Percentiles rank a stretch among this genome's conserved stretches.
Conservation (phyloP, 2,797 vertebrate genomes). For the Smutsia temminckii region DNA sequence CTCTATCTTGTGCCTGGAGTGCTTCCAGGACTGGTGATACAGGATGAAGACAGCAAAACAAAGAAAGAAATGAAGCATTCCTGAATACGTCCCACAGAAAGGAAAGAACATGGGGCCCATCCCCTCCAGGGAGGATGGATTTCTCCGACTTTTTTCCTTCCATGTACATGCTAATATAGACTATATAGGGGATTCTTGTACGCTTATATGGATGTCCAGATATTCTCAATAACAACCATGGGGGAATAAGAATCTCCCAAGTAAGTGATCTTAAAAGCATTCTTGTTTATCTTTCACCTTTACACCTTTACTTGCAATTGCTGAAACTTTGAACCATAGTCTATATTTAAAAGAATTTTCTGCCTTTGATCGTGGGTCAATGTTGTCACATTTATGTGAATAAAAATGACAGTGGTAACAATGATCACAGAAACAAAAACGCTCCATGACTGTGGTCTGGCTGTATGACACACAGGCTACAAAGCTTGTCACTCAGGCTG, state of each 20-base stretch:
- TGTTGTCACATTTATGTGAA: background rate
- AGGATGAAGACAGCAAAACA: background rate
- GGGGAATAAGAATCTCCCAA: background rate
- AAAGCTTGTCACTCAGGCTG: background rate
- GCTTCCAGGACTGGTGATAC: background rate
- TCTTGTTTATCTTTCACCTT: background rate
- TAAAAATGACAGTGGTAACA: background rate
- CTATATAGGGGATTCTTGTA: background rate
- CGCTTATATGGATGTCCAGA: background rate
- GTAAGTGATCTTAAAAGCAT: background rate
- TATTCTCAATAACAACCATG: background rate
- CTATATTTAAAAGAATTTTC: background rate
- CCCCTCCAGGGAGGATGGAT: background rate
- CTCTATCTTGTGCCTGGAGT: background rate
- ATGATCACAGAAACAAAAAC: background rate
- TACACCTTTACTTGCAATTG: background rate
- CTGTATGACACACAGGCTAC: rapidly evolving
- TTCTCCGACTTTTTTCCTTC: background rate
- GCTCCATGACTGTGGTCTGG: background rate
- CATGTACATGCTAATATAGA: background rate
- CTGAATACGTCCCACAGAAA: background rate
- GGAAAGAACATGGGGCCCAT: rapidly evolving
- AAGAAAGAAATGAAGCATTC: background rate
- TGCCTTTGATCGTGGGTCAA: background rate
- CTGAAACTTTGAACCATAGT: background rate